phyloP scores from a whole-genome alignment of 2,113 vertebrate genomes.

The Pelodiscus sinensis region DNA sequence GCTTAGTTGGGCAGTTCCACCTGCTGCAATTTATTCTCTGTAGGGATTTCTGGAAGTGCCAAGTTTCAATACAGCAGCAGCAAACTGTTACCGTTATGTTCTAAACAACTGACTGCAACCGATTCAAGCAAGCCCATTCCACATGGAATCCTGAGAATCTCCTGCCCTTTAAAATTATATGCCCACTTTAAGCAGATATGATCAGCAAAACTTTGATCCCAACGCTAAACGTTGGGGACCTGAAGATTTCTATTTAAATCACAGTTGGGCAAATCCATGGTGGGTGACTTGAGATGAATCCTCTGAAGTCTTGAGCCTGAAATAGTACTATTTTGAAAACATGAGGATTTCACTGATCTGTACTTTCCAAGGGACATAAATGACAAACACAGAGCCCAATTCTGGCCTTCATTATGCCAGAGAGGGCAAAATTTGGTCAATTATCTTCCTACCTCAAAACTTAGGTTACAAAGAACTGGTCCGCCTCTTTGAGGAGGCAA shows the following conservation, averaged over 20 bases:
- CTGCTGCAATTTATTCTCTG: constrained; percentile 45
- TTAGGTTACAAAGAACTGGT: background rate
- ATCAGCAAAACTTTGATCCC: background rate
- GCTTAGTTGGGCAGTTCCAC: constrained; percentile 18
- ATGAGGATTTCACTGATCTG: background rate
- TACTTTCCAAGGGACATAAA: background rate
- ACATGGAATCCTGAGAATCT: background rate
- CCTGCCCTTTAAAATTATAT: background rate
- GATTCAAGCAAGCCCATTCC: background rate
- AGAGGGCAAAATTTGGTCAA: background rate
- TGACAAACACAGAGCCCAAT: background rate
- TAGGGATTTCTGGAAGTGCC: constrained; percentile 24
- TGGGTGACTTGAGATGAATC: background rate
- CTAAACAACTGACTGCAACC: background rate
- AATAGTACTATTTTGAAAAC: background rate
- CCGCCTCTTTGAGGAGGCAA: background rate
- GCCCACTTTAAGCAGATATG: background rate
- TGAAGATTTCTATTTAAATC: background rate
- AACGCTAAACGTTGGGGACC: background rate
- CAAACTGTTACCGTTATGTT: background rate
- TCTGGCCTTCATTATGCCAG: background rate
- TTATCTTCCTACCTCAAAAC: background rate
- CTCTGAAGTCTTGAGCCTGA: background rate
- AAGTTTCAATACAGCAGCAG: background rate
- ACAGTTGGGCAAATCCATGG: background rate